Conservation (phyloP, 2,113 vertebrate species). For the Ahaetulla prasina region DNA sequence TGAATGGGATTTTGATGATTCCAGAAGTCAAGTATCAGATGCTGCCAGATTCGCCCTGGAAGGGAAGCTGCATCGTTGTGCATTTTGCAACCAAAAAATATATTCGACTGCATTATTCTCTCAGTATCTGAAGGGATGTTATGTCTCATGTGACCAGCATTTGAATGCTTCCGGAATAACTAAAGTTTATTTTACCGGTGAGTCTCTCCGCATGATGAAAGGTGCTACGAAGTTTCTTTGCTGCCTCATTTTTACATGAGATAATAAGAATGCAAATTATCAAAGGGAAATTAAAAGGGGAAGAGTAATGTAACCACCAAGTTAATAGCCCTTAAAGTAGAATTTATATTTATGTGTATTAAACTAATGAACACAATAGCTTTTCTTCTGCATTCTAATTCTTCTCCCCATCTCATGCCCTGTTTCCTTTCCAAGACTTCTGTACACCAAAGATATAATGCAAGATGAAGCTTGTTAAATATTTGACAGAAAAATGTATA, state of each 20-base stretch:
- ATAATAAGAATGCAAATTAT: constrained; percentile 12
- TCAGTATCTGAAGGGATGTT: neutral
- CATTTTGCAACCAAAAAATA: neutral
- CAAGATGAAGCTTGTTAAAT: neutral
- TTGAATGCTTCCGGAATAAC: neutral
- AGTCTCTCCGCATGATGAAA: neutral
- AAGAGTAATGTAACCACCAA: neutral
- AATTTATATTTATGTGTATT: neutral
- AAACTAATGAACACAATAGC: neutral
- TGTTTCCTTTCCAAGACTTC: neutral
- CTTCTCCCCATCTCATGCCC: neutral
- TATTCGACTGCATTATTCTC: neutral
- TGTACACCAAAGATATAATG: neutral
- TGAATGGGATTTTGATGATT: neutral
- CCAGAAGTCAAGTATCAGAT: neutral
- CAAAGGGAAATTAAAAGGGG: constrained; percentile 14
- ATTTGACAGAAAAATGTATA: neutral
- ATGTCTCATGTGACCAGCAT: neutral
- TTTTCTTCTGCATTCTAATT: neutral
- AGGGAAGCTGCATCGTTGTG: neutral
- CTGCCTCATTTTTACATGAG: neutral
- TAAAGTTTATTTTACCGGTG: neutral
- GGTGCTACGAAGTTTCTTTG: neutral
- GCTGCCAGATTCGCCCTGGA: neutral
- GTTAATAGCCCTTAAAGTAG: constrained; percentile 6